phyloP scores from a whole-genome alignment of 2,113 vertebrate species.

The Podilymbus podiceps region DNA sequence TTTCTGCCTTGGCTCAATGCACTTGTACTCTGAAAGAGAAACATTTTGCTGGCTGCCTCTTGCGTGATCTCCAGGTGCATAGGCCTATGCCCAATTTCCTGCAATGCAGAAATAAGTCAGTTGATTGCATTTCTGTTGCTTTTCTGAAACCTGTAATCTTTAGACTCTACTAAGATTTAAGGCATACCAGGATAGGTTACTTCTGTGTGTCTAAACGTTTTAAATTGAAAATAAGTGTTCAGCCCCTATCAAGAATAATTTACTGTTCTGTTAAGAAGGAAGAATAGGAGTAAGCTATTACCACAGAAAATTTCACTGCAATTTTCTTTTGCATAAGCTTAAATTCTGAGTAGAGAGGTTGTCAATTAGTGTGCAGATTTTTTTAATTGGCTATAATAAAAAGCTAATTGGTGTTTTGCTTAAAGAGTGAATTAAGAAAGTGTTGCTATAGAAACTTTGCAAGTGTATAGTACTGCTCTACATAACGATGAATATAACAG shows the following conservation, averaged over 20 bases:
- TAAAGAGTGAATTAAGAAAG: constrained; percentile 77
- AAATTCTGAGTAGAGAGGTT: constrained; percentile 66
- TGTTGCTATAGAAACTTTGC: constrained; percentile 63
- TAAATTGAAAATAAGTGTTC: constrained; percentile 12
- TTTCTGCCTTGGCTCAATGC: not conserved
- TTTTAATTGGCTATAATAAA: constrained; percentile 76
- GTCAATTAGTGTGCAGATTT: constrained; percentile 75
- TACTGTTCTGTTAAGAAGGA: constrained; percentile 33
- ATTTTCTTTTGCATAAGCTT: constrained; percentile 66
- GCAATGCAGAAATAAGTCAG: constrained; percentile 6
- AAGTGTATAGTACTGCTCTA: constrained; percentile 17
- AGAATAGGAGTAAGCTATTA: constrained; percentile 48
- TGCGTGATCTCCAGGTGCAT: not conserved
- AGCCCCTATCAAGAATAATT: constrained; percentile 17
- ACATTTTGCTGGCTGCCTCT: not conserved
- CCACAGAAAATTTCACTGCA: constrained; percentile 25
- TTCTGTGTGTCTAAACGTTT: constrained; percentile 13
- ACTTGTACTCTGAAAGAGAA: not conserved
- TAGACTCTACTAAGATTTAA: not conserved
- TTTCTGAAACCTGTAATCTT: constrained; percentile 17
- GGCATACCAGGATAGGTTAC: not conserved
- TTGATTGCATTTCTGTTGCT: constrained; percentile 18
- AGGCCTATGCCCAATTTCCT: not conserved
- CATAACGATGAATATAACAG: constrained; percentile 25
- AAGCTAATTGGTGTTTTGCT: constrained; percentile 78